Conservation (phyloP, 2,113 vertebrate species). For the Azemiops feae region DNA sequence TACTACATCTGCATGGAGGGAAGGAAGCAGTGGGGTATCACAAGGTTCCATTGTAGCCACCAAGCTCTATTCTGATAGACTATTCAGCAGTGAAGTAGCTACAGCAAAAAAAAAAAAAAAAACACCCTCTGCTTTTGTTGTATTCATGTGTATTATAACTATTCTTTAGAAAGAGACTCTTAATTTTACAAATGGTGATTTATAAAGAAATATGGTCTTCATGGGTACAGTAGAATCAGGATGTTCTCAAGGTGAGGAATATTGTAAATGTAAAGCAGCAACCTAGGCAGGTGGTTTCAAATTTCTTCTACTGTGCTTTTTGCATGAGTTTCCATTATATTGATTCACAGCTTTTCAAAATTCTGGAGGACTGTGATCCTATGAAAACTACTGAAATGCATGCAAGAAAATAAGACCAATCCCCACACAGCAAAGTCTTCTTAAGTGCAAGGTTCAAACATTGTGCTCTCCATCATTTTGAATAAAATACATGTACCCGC, state of each 20-base stretch:
- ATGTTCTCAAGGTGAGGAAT: neutral
- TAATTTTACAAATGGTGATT: neutral
- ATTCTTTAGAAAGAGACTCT: neutral
- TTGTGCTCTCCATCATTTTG: neutral
- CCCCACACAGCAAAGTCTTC: neutral
- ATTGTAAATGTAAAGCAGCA: neutral
- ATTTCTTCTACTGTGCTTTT: neutral
- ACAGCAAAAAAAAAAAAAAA: neutral
- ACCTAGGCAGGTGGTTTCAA: neutral
- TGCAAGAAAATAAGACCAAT: neutral
- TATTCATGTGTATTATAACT: neutral
- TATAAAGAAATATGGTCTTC: neutral
- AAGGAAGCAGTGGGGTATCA: too few species aligned
- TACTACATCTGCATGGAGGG: too few species aligned
- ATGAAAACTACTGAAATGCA: neutral
- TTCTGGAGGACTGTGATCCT: neutral
- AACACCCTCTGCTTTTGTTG: neutral
- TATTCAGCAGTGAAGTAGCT: neutral
- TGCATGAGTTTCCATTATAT: constrained; percentile 12
- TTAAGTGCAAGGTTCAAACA: neutral
- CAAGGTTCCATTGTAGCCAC: too few species aligned
- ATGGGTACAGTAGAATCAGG: neutral
- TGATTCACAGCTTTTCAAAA: constrained; percentile 27
- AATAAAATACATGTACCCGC: constrained; percentile 1
- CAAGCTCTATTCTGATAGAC: too few species aligned